These are phyloP conservation scores for Drosophila quadrilineata DNA, from an alignment of 1,140 invertebrate species.

Conservation along the genomic window DNA sequence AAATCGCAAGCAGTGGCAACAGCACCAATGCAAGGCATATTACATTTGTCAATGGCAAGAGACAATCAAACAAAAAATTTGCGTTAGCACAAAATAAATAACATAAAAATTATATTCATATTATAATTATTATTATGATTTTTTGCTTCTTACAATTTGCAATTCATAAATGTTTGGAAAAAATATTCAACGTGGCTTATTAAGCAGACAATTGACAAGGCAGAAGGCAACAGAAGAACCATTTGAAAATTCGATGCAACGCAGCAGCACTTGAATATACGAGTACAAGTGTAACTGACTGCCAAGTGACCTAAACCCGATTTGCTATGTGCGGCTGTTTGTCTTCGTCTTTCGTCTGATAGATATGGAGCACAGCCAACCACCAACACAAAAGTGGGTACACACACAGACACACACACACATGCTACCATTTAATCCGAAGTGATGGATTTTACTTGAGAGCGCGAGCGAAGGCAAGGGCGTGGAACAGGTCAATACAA, in stretches of 20 bases:
- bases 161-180: slow-evolving; percentile 54
- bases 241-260: slow-evolving; percentile 33
- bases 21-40: background rate
- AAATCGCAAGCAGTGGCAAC: slow-evolving; percentile 43
- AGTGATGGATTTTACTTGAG: background rate
- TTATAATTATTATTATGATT: slow-evolving; percentile 2
- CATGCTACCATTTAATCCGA: too few species aligned
- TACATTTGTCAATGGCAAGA: slow-evolving; percentile 10
- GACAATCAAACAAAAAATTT: slow-evolving; percentile 44
- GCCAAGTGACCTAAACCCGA: slow-evolving; percentile 48
- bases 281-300: slow-evolving; percentile 7
- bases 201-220: slow-evolving; percentile 54
- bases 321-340: slow-evolving; percentile 42
- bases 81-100: slow-evolving; percentile 10
- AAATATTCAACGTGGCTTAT: slow-evolving; percentile 45
- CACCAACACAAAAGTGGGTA: slow-evolving; percentile 30
- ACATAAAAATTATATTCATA: slow-evolving; percentile 11
- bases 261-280: slow-evolving; percentile 38
- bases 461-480: slow-evolving; percentile 5
- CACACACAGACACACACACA: slow-evolving; percentile 5
- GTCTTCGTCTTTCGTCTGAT: slow-evolving; percentile 34
- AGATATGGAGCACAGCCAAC: slow-evolving; percentile 30
- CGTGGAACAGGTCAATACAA: background rate
- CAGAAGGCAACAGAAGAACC: slow-evolving; percentile 40
- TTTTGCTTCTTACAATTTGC: slow-evolving; percentile 28